Conservation (phyloP, 2,113 vertebrate species). For the zebrafish (Danio rerio) region DNA sequence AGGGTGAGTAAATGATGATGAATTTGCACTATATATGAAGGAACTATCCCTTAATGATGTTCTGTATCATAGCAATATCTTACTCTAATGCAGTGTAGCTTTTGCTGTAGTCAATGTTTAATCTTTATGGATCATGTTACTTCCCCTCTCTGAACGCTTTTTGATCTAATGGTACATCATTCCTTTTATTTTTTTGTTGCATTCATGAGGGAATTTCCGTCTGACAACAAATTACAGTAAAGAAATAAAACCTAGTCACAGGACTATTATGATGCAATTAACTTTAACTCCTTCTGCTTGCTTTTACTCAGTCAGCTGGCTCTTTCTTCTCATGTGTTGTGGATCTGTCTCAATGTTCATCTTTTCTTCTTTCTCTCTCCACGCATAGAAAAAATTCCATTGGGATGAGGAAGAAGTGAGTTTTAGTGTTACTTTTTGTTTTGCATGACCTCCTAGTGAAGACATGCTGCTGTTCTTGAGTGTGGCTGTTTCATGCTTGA, state of each 20-base stretch:
- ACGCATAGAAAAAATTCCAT: conserved; percentile 81
- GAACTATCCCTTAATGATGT: too few species aligned
- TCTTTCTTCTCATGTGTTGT: conserved; percentile 49
- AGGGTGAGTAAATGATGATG: too few species aligned
- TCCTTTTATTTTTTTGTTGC: background rate
- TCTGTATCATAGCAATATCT: too few species aligned
- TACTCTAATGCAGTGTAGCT: too few species aligned
- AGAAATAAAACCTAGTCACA: background rate
- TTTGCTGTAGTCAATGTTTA: background rate
- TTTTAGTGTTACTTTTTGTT: conserved; percentile 45
- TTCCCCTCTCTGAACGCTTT: background rate
- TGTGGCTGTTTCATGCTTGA: conserved; percentile 43
- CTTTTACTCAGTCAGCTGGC: conserved; percentile 42
- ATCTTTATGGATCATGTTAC: background rate
- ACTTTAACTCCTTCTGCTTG: conserved; percentile 40
- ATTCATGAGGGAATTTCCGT: background rate
- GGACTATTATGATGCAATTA: background rate
- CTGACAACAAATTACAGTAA: background rate
- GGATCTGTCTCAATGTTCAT: conserved; percentile 37
- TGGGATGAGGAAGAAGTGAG: conserved; percentile 84
- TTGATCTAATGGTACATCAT: background rate
- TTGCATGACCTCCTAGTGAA: conserved; percentile 33
- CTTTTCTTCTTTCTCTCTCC: conserved; percentile 65
- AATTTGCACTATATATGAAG: too few species aligned
- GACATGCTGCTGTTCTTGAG: conserved; percentile 26